A percentile compares a stretch with the other conserved stretches of the same genome.
Evolutionary conservation across 2,888 invertebrate species (phyloP).

Genomic region (Cheilosia pagana): DNA sequence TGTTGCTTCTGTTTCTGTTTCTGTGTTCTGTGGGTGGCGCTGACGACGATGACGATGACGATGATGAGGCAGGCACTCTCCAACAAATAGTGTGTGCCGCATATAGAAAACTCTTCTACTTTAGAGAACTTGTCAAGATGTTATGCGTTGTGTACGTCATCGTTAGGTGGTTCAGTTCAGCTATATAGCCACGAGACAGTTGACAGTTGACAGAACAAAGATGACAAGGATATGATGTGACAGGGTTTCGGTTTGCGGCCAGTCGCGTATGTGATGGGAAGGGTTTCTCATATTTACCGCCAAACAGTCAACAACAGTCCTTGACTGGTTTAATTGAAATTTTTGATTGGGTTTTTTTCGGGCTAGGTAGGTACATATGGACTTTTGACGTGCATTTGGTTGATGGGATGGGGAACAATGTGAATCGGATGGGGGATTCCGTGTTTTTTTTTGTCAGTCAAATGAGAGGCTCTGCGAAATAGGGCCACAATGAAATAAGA

Average conservation of each 20-base stretch:
- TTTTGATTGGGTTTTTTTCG: neutral
- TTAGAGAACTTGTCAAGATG: conserved; percentile 65
- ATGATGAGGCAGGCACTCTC: conserved; percentile 22
- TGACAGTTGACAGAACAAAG: conserved; percentile 65
- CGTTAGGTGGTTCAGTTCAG: conserved; percentile 40
- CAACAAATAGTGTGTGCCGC: conserved; percentile 26
- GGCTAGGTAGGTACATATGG: too few relatives aligned
- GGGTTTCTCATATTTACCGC: conserved; percentile 2
- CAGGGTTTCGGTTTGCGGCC: conserved; percentile 28
- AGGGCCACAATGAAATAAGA: too few relatives aligned
- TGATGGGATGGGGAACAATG: too few relatives aligned
- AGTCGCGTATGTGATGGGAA: neutral
- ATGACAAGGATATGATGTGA: conserved; percentile 67
- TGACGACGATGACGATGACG: conserved; percentile 3
- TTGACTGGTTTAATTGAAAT: conserved; percentile 47
- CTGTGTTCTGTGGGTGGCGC: conserved; percentile 17
- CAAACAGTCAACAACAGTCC: neutral
- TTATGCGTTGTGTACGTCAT: conserved; percentile 47
- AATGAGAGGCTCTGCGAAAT: too few relatives aligned
- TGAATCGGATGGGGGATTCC: too few relatives aligned
- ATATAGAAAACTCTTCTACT: conserved; percentile 19
- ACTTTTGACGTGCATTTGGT: too few relatives aligned
- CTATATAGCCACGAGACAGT: conserved; percentile 57
- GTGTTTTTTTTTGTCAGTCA: too few relatives aligned
- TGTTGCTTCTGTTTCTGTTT: conserved; percentile 7